Evolutionary conservation across 2,888 invertebrate genomes (phyloP), one percentile per base, ranked within the genome.

Genomic region (Tortricodes alternella): DNA sequence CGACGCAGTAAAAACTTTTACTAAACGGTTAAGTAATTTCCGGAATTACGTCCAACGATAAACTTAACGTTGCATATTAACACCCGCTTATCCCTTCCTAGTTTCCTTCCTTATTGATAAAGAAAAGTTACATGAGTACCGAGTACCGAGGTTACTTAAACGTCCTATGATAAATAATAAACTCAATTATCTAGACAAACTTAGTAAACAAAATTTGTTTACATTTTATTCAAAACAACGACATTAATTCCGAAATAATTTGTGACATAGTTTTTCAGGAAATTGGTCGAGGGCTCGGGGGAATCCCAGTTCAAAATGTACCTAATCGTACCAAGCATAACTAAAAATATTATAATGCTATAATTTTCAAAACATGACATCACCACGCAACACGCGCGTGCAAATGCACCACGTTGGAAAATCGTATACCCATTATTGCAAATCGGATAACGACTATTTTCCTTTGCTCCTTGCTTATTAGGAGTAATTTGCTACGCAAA

Each of bases 11-110:
- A 56, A 50, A 50, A 44, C 44, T 38, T 49, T 38, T 19, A 37
- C 27, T 49, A 29, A 37, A 19, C 27, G 11, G 21, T 43, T 56
- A 44, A 18, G 44, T 50, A 32, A 50, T 44, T 44, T 50, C 43
- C 13, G 38, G 50, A 21, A 34, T 38, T 23, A 23, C 32, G 49
- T n/a, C 27, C 7, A 3, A 16, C 7, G 29, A 29, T 23, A 39
- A 39, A 8, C 11, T 8, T 13, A 34, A 34, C 7, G 34, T 34
- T 34, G 5, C 15, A 15, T 13, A 2, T 34, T 34, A 34, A 34
- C 34, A 34, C 34, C n/a, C 16, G 11, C 9, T 15, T 24, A 4
- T 15, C 2, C 24, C n/a, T 41, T 19, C 16, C 16, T 18, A 4
- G 18, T 37, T 24, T 41, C 41, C 24, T 41, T 15, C 34, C 7